These are phyloP conservation scores for Ditula angustiorana DNA, from an alignment of 2,888 invertebrate species.

Conservation along the genomic window DNA sequence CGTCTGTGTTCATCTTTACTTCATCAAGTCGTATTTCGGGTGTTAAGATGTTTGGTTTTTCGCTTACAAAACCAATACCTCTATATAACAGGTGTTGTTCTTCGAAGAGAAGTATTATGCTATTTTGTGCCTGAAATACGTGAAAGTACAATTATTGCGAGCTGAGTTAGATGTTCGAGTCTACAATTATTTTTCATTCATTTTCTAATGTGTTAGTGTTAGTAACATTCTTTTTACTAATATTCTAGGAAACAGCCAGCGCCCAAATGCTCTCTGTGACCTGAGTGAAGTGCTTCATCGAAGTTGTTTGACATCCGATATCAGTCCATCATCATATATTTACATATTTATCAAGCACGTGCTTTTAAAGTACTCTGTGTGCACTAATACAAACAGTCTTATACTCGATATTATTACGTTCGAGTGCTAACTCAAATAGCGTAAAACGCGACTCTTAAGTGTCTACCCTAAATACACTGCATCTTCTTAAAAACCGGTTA, in stretches of 20 bases:
- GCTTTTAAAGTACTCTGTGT: constrained; percentile 14
- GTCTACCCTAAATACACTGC: too few relatives aligned
- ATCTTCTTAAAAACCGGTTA: too few relatives aligned
- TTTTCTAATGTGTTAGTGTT: constrained; percentile 10
- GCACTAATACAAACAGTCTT: constrained; percentile 10
- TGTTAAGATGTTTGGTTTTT: neutral
- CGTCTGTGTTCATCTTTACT: neutral
- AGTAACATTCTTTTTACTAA: constrained; percentile 61
- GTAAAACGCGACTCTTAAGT: neutral
- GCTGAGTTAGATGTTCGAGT: neutral
- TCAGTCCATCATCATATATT: constrained; percentile 39
- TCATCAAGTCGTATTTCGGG: neutral
- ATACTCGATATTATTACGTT: neutral
- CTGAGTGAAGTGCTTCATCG: constrained; percentile 61
- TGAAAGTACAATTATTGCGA: neutral
- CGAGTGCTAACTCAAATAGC: neutral
- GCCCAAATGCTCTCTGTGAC: constrained; percentile 82
- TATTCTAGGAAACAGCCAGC: constrained; percentile 77
- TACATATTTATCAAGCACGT: constrained; percentile 25
- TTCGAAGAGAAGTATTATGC: neutral
- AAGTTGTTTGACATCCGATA: constrained; percentile 57
- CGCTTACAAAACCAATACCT: constrained; percentile 14
- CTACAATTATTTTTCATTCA: neutral
- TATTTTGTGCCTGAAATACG: neutral
- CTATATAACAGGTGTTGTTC: constrained; percentile 26